These are phyloP conservation scores for Siphamia tubifer DNA, from an alignment of 2,113 vertebrate genomes.

Conservation along the genomic window DNA sequence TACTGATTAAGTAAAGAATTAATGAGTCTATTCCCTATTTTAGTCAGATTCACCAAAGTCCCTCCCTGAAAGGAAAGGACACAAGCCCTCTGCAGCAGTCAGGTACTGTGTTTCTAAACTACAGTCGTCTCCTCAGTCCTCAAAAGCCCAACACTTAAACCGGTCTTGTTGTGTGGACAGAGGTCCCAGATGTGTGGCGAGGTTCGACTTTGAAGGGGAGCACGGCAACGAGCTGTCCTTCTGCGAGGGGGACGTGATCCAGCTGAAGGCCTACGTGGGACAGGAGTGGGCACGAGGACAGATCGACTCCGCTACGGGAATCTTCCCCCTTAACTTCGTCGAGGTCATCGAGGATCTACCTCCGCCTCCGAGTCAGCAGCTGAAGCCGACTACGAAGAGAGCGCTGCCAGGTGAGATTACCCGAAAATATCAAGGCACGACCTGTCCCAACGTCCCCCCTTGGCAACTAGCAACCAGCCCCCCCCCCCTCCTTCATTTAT, in stretches of 20 bases:
- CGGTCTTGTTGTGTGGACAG: conserved; percentile 57
- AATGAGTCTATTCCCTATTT: conserved; percentile 3
- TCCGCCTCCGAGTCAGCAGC: conserved; percentile 24
- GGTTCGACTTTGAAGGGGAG: conserved; percentile 92
- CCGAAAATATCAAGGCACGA: background rate
- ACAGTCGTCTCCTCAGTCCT: no score
- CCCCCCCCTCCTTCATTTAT: no score
- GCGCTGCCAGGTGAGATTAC: conserved; percentile 66
- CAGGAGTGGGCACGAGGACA: conserved; percentile 93
- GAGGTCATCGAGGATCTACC: conserved; percentile 89
- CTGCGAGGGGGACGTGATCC: conserved; percentile 89
- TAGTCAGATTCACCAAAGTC: conserved; percentile 81
- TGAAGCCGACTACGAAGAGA: conserved; percentile 13
- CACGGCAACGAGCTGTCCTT: conserved; percentile 90
- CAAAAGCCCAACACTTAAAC: no score
- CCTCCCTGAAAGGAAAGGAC: conserved; percentile 68
- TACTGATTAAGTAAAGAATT: no score
- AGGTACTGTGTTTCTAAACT: conserved; percentile 67
- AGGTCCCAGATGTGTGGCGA: conserved; percentile 86
- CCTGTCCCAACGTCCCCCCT: no score
- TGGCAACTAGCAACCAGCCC: no score
- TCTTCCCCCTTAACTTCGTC: conserved; percentile 93
- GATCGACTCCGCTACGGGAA: conserved; percentile 75
- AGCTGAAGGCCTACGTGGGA: conserved; percentile 85
- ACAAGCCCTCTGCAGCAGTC: conserved; percentile 54